Percentiles rank a stretch among this genome's conserved stretches.
Conservation (phyloP, 2,113 vertebrate genomes). For the Syrmaticus mikado region DNA sequence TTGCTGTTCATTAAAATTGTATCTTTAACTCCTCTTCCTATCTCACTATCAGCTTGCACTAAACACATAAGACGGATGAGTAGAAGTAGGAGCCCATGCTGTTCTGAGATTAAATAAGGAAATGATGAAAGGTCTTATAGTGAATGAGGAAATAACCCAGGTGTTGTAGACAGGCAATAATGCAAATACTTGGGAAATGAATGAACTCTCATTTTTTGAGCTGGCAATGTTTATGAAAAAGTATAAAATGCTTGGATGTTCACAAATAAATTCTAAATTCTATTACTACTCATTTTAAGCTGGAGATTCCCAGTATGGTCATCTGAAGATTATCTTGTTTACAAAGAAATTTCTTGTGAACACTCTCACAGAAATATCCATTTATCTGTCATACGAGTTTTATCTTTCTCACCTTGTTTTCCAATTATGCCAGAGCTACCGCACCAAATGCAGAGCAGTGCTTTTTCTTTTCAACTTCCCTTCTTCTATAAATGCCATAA, state of each 20-base stretch:
- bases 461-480: background rate
- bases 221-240: constrained; percentile 10
- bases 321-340: constrained; percentile 27
- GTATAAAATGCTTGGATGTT: constrained; percentile 12
- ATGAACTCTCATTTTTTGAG: constrained; percentile 10
- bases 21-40: constrained; percentile 1
- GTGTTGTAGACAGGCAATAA: constrained; percentile 35
- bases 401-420: background rate
- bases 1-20: constrained; percentile 18
- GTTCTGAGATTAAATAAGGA: constrained; percentile 54
- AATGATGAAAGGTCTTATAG: constrained; percentile 42
- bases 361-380: background rate
- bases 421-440: background rate
- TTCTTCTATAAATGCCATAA: background rate
- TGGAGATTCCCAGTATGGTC: background rate
- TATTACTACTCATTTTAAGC: constrained; percentile 11
- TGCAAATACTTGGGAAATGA: constrained; percentile 29
- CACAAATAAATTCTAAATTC: constrained; percentile 22
- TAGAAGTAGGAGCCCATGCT: constrained; percentile 7
- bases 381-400: background rate
- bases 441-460: background rate
- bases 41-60: constrained; percentile 22
- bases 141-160: constrained; percentile 28
- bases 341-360: constrained; percentile 6
- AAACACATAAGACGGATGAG: background rate